Evolutionary conservation across 2,797 vertebrate species (phyloP), one percentile per base, ranked within the genome.

Genomic region (Scomberomorus guttatus): DNA sequence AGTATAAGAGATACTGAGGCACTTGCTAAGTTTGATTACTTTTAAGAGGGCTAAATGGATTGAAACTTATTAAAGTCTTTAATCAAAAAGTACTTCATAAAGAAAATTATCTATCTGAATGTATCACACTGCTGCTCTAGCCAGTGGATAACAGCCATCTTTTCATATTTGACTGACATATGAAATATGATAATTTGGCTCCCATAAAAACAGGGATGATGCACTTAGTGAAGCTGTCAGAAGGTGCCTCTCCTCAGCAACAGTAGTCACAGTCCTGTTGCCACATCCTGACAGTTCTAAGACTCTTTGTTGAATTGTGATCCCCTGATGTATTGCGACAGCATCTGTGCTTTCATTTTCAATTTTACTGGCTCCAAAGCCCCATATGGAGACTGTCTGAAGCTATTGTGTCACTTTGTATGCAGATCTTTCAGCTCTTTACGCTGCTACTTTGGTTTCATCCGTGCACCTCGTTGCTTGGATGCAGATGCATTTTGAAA

Each of bases 331-430:
- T 87, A 87, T 92, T 85, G 83, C 82, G 81, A 89, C 91, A 92
- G 91, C 95, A 95, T 93, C 91, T 95, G 94, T 91, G 89, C 90
- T 91, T 92, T 95, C 88, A 86, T 93, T 95, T 94, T 88, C 87
- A 88, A 94, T 94, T 92, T 92, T 65, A 67, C 83, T 46, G 12
- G 72, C 73, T 82, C 69, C 80, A 86, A 82, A 87, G 72, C 74
- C 91, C 91, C 94, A 94, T 94, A 94, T 89, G 92, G 92, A 91
- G 87, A 82, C 89, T 91, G 91, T 94, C 90, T 82, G 72, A 93
- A 93, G 87, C 78, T 75, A 91, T 92, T 91, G 89, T 89, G 82
- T 89, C 87, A 87, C 68, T 83, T 61, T 70, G 72, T 78, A 86
- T 85, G 91, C 68, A 89, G 75, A 86, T 88, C 84, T 84, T 82